Base-by-base conservation (phyloP, 2,888 invertebrate species). In the Calameuta idolon region DNA sequence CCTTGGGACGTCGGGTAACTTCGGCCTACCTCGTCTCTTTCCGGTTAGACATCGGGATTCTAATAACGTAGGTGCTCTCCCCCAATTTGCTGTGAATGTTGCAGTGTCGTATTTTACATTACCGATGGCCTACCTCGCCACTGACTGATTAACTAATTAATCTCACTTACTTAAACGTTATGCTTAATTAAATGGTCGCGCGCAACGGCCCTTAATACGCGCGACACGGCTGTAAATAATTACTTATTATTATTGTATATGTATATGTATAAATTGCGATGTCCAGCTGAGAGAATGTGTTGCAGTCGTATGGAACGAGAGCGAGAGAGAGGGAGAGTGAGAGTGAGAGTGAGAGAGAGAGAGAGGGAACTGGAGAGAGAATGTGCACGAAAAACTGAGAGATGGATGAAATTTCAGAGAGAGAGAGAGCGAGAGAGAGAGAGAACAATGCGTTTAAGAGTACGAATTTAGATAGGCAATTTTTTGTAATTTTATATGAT, bases 401-500 rank as follows among this genome's bases (percentile, higher is more conserved):
- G 79, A 81, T 80, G 76, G 76, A 83, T 79, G 79, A 80, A 80
- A 80, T 80, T 80, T 80, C 76, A 69, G 77, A 80, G 35, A 35
- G 35, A 35, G 12, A 15, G 37, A 1, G 37, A 40, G 37, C 12
- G 40, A 40, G 40, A 15, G 15, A 0, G 15, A 15, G 40, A 40
- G 40, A 40, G 40, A 40, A 40, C 15, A 73, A 37, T 73, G 79
- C 73, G n/a, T 69, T 33, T 69, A 40, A 35, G 68, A 75, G 73
- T 68, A 73, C 76, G 79, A 77, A 77, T 81, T 81, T 91, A 90
- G 90, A 88, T 89, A 89, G 89, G 87, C 87, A 90, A 87, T 90
- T 90, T 91, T 91, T 91, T 91, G 88, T 91, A 91, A 91, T 91
- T 91, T 91, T 91, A 90, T 91, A 91, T 90, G 90, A 91, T 89